Evolutionary conservation across 2,888 invertebrate genomes (phyloP).

Genomic region (Encarsia formosa): DNA sequence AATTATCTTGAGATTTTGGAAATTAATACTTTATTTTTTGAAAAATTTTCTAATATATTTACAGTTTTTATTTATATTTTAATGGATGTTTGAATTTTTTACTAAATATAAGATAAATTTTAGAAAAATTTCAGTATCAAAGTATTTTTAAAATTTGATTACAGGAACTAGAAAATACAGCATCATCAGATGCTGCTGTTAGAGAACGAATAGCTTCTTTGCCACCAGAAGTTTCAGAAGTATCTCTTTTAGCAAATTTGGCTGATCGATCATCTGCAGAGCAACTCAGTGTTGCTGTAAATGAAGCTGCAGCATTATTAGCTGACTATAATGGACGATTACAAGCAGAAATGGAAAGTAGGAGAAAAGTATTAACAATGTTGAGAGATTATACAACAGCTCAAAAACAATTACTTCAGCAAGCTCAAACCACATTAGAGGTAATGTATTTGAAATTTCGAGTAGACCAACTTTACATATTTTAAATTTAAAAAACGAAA

Average conservation of each 20-base stretch:
- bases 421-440: slow-evolving; percentile 83
- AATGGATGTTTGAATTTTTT: not conserved
- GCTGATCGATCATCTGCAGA: slow-evolving; percentile 77
- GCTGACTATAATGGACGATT: slow-evolving; percentile 87
- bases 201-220: slow-evolving; percentile 89
- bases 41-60: no score
- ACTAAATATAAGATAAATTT: not conserved
- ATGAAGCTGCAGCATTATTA: slow-evolving; percentile 80
- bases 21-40: no score
- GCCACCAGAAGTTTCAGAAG: slow-evolving; percentile 92
- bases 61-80: no score
- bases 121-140: no score
- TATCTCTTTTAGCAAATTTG: slow-evolving; percentile 78
- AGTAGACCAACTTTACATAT: no score
- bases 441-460: slow-evolving; percentile 59
- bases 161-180: slow-evolving; percentile 86
- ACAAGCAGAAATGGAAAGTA: slow-evolving; percentile 82
- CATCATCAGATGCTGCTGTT: slow-evolving; percentile 90
- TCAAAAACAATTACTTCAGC: slow-evolving; percentile 79
- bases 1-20: no score
- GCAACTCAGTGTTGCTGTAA: slow-evolving; percentile 75
- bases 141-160: slow-evolving; percentile 46
- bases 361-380: slow-evolving; percentile 81
- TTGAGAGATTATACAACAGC: slow-evolving; percentile 81
- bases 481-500: no score